Conservation (phyloP, 1,140 invertebrate species). For the Ceratina australensis region DNA sequence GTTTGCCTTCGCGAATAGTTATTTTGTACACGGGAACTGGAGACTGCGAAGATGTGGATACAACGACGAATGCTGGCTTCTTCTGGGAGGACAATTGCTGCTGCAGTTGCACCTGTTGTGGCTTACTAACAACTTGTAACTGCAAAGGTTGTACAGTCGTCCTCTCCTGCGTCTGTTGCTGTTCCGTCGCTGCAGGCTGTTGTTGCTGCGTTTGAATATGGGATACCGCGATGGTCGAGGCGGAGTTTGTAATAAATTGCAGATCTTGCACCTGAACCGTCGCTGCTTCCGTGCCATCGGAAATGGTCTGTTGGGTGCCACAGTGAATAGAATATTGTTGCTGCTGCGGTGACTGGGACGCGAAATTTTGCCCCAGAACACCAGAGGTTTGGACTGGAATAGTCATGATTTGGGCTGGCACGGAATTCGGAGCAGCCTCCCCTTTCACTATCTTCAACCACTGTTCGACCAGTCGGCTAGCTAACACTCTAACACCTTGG, state of each 20-base stretch:
- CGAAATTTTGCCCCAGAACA: slow-evolving; percentile 11
- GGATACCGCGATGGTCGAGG: slow-evolving; percentile 42
- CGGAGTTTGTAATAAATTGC: slow-evolving; percentile 43
- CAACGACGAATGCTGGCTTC: slow-evolving; percentile 68
- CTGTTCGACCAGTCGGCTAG: slow-evolving; percentile 91
- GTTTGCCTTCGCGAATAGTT: slow-evolving; percentile 86
- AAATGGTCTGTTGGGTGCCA: slow-evolving; percentile 44
- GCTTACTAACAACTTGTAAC: slow-evolving; percentile 57
- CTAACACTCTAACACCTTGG: slow-evolving; percentile 86
- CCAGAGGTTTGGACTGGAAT: slow-evolving; percentile 40
- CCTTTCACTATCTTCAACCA: slow-evolving; percentile 93
- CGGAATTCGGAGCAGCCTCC: slow-evolving; percentile 77
- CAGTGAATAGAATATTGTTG: slow-evolving; percentile 44
- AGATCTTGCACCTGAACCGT: slow-evolving; percentile 57
- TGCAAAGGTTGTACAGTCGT: slow-evolving; percentile 58
- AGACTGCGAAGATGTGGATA: slow-evolving; percentile 62
- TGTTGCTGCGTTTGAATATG: slow-evolving; percentile 43
- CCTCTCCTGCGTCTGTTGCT: slow-evolving; percentile 54
- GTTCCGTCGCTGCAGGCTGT: slow-evolving; percentile 43
- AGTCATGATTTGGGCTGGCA: slow-evolving; percentile 70
- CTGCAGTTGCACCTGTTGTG: slow-evolving; percentile 53
- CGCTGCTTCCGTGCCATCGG: slow-evolving; percentile 43
- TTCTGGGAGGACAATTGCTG: slow-evolving; percentile 57
- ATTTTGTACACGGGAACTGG: slow-evolving; percentile 82
- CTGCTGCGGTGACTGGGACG: slow-evolving; percentile 32